A percentile compares a stretch with the other conserved stretches of the same genome.
Conservation (phyloP, 2,797 vertebrate species). For the Lateolabrax maculatus region DNA sequence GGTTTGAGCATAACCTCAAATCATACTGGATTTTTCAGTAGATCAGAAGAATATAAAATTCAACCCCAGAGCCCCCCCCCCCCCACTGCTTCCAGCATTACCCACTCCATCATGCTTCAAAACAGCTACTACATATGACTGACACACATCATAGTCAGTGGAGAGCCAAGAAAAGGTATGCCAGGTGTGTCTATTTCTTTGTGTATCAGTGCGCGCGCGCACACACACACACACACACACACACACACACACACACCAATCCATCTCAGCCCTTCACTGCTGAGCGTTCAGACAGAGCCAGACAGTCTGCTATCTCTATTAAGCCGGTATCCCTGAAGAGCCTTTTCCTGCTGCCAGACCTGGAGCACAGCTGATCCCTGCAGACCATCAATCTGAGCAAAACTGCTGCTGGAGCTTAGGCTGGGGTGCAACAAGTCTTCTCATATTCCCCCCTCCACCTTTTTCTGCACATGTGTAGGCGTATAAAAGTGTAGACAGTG, state of each 20-base stretch:
- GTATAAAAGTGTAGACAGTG: constrained; percentile 25
- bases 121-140: constrained; percentile 34
- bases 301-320: constrained; percentile 76
- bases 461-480: constrained; percentile 47
- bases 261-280: constrained; percentile 40
- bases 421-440: constrained; percentile 73
- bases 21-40: neutral
- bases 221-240: neutral
- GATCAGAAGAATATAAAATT: neutral
- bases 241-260: constrained; percentile 17
- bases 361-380: constrained; percentile 70
- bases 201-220: neutral
- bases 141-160: constrained; percentile 39
- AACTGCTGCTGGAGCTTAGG: constrained; percentile 46
- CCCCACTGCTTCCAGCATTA: constrained; percentile 13
- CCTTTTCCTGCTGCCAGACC: constrained; percentile 64
- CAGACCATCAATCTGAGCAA: constrained; percentile 75
- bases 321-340: constrained; percentile 60
- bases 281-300: constrained; percentile 65
- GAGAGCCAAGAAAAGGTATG: constrained; percentile 19
- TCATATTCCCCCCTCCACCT: constrained; percentile 69
- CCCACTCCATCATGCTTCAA: constrained; percentile 34
- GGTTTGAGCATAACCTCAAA: constrained; percentile 4
- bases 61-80: constrained; percentile 15
- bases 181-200: constrained; percentile 9